Evolutionary conservation across 2,888 invertebrate species (phyloP).

Genomic region (Sceliomorpha sp.): DNA sequence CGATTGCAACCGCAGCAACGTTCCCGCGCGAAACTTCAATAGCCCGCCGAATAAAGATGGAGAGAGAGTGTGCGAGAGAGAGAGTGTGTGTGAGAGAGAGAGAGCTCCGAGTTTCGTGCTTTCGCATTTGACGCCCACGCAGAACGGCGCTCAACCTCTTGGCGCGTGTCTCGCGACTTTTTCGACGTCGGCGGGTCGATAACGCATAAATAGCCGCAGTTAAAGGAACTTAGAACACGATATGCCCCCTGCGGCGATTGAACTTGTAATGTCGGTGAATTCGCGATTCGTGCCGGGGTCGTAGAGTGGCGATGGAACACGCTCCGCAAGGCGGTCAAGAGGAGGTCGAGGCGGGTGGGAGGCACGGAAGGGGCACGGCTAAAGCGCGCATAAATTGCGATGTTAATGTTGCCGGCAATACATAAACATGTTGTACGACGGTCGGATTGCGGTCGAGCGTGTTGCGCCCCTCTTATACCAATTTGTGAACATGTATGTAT

Average conservation of each 20-base stretch:
- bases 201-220: conserved; percentile 41
- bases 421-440: conserved; percentile 77
- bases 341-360: conserved; percentile 3
- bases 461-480: conserved; percentile 49
- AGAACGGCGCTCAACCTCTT: conserved; percentile 10
- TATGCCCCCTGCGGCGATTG: conserved; percentile 65
- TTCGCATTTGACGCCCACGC: conserved; percentile 13
- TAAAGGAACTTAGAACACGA: conserved; percentile 23
- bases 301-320: conserved; percentile 14
- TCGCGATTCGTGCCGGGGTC: conserved; percentile 68
- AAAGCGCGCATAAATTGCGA: conserved; percentile 77
- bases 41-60: background rate
- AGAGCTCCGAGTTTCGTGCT: too few species aligned
- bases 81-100: too few species aligned
- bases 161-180: conserved; percentile 19
- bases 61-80: conserved; percentile 17
- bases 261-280: conserved; percentile 73
- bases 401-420: conserved; percentile 76
- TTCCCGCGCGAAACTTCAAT: too few species aligned
- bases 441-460: conserved; percentile 70
- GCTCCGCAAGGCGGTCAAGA: conserved; percentile 14
- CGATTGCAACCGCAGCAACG: too few species aligned
- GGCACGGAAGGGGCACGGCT: conserved; percentile 57
- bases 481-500: conserved; percentile 52
- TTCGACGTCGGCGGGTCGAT: conserved; percentile 36